A percentile compares a stretch with the other conserved stretches of the same genome.
Conservation (phyloP, 2,888 invertebrate species). For the Cephus sareptanus region DNA sequence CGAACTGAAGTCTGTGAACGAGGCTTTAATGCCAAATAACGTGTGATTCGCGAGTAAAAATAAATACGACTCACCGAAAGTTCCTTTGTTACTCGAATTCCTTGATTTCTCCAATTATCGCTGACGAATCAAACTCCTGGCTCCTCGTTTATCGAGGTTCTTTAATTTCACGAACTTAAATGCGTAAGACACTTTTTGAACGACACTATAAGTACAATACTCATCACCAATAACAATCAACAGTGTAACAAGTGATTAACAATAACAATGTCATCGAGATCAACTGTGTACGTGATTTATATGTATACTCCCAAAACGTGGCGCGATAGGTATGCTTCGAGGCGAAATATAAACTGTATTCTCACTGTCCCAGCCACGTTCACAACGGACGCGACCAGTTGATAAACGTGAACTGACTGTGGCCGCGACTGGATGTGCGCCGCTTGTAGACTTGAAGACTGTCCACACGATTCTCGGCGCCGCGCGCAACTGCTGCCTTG, state of each 20-base stretch:
- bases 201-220: not conserved
- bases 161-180: not conserved
- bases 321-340: not conserved
- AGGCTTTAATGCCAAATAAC: not conserved
- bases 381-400: slow-evolving; percentile 27
- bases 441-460: slow-evolving; percentile 29
- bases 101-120: not conserved
- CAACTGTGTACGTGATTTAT: not conserved
- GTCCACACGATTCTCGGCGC: slow-evolving; percentile 26
- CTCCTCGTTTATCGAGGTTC: not conserved
- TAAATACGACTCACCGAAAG: not conserved
- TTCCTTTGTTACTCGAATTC: not conserved
- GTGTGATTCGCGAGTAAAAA: not conserved
- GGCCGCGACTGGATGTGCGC: slow-evolving; percentile 17
- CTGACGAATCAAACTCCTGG: not conserved
- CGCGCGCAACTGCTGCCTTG: slow-evolving; percentile 32
- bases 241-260: not conserved
- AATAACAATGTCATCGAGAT: not conserved
- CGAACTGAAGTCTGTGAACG: not conserved
- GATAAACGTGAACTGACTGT: slow-evolving; percentile 37
- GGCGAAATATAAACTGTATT: not conserved
- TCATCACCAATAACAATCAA: not conserved
- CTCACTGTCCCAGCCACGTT: not conserved
- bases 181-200: not conserved
- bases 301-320: not conserved